These are phyloP conservation scores for Umimayanthus kanabou DNA, from an alignment of 92 coral and sea anemone genomes.

Conservation along the genomic window DNA sequence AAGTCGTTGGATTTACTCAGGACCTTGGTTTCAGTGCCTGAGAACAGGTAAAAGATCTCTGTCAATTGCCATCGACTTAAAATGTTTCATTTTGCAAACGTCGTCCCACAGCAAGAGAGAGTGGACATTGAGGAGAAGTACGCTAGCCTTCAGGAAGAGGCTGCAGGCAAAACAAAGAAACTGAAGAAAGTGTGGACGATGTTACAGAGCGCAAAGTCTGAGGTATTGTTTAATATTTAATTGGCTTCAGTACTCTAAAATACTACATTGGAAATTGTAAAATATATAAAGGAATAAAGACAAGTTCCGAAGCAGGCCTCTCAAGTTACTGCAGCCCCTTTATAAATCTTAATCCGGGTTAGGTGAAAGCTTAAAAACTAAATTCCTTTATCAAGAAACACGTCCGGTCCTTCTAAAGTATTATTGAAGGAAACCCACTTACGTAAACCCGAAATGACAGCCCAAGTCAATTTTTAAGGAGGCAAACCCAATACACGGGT, in stretches of 20 bases:
- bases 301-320: no score
- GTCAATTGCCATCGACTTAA: not conserved
- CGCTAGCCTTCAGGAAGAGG: conserved; percentile 96
- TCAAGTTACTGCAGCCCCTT: no score
- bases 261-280: no score
- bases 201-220: conserved; percentile 98
- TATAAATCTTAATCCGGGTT: no score
- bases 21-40: not conserved
- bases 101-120: conserved; percentile 85
- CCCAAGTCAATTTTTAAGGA: no score
- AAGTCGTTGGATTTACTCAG: not conserved
- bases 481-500: no score
- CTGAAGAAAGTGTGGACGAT: conserved; percentile 98
- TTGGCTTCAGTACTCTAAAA: not conserved
- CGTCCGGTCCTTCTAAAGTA: no score
- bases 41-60: not conserved
- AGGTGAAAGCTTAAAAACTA: no score
- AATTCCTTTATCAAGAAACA: no score
- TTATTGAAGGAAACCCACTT: no score
- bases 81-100: not conserved
- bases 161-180: conserved; percentile 97
- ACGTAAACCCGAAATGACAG: no score
- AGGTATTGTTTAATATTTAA: conserved; percentile 50
- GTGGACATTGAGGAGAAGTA: conserved; percentile 98
- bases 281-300: not conserved